Evolutionary conservation across 2,888 invertebrate species (phyloP), one percentile per base, ranked within the genome.

Genomic region (Diabrotica balteata): DNA sequence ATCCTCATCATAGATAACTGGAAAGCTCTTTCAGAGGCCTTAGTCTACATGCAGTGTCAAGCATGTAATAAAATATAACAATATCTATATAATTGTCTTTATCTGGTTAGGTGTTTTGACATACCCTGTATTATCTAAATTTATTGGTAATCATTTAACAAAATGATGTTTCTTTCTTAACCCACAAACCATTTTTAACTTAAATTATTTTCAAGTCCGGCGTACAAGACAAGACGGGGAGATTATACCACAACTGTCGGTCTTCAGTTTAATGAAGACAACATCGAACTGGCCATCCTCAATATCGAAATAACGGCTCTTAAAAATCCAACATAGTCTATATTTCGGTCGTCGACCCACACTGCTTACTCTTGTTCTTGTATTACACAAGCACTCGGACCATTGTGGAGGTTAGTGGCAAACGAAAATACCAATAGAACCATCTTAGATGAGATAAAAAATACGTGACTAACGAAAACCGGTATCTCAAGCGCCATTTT

Each of bases 291-390:
- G 75, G 68, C 72, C 73, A 70, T 70, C 75, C 73, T 75, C 74
- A 77, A 79, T 79, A 77, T 71, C 78, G 75, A 76, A 76, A 79
- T 82, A 82, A 82, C 82, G 82, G 82, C 73, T 75, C 73, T 78
- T 77, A 76, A 78, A 79, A 81, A 80, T 80, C 55, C 63, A 63
- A 63, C 76, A 66, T 81, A 80, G 76, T 80, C 81, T 77, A 82
- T 76, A 81, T 82, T 81, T 81, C 81, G 81, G 82, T 81, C 81
- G 78, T 75, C 79, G 81, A 81, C 78, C 79, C 74, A 68, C 54
- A 45, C 22, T 63, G 43, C 68, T 55, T 64, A 54, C 63, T 67
- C 63, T 60, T 63, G 59, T 58, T 58, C 57, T 60, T 43, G 43
- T 11, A 49, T 65, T 63, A 66, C 61, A 65, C 61, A 68, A 68